Evolutionary conservation across 2,797 vertebrate genomes (phyloP), one percentile per base, ranked within the genome.

Genomic region (Somateria mollissima): DNA sequence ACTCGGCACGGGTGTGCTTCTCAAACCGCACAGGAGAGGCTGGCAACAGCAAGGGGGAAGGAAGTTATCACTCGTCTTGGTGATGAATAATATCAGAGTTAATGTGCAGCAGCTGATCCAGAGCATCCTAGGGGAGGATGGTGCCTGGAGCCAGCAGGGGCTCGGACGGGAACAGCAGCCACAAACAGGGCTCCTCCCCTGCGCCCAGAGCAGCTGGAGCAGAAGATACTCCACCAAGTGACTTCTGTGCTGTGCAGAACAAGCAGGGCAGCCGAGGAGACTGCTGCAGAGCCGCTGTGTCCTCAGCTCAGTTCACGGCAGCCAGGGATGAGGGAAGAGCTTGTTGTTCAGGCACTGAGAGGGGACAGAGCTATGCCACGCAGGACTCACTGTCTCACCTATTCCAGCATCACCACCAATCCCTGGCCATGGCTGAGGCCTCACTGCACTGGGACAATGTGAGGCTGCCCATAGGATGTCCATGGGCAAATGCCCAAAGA

Each of bases 11-110:
- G 30, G 28, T 10, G 60, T 62, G 60, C 25, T 28, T 27, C 24
- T 36, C 16, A 8, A 36, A 43, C 13, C 43, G 11, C 13, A 25
- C 27, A 15, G 39, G 57, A 78, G 9, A 28, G 15, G 10, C 37
- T 77, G 54, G 10, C 10, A 41, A 37, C 6, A 91, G 47, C 22
- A 49, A 49, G 47, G 47, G 47, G 47, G 17, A 6, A 32, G 49
- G 21, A 47, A 54, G 32, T 39, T 22, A 45, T 49, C 12, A 13
- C 15, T 21, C 0, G 0, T 11, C 34, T 36, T 66, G 8, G n/a
- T 27, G 30, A 3, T 6, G 30, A 69, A 41, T 27, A 53, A 14
- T 15, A 34, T 10, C 3, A 24, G 41, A 49, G 11, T 9, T 75
- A 17, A 65, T 54, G 67, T 64, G n/a, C 18, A 5, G 15, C 20